Evolutionary conservation across 2,113 vertebrate genomes (phyloP).

Genomic region (Ploceus nigricollis): DNA sequence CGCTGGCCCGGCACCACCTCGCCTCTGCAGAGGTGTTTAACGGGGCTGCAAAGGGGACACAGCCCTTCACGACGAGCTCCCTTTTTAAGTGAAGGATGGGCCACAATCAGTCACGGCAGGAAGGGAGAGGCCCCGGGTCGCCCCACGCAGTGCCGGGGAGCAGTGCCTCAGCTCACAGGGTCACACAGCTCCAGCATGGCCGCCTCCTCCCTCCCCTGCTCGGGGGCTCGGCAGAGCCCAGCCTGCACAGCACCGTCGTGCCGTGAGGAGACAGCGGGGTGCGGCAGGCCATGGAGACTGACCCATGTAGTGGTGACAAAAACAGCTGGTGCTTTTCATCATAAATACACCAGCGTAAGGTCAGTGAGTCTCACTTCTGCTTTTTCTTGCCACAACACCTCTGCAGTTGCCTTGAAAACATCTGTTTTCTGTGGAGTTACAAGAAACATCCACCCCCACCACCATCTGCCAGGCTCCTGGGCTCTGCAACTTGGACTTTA

Average conservation of each 20-base stretch:
- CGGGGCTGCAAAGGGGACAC: background rate
- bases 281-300: accelerated
- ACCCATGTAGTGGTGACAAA: accelerated
- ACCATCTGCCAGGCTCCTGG: background rate
- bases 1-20: background rate
- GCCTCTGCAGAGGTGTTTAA: background rate
- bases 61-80: accelerated
- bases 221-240: background rate
- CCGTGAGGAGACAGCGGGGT: accelerated
- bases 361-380: background rate
- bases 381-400: background rate
- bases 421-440: background rate
- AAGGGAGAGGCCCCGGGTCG: background rate
- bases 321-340: background rate
- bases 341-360: background rate
- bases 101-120: accelerated
- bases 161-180: background rate
- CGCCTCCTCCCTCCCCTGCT: background rate
- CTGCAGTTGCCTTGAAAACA: background rate
- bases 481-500: background rate
- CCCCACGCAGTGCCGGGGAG: accelerated
- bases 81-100: no score
- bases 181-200: accelerated
- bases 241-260: accelerated
- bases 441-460: background rate